Base-by-base conservation (phyloP, 2,113 vertebrate genomes). In the Thamnaconus septentrionalis region DNA sequence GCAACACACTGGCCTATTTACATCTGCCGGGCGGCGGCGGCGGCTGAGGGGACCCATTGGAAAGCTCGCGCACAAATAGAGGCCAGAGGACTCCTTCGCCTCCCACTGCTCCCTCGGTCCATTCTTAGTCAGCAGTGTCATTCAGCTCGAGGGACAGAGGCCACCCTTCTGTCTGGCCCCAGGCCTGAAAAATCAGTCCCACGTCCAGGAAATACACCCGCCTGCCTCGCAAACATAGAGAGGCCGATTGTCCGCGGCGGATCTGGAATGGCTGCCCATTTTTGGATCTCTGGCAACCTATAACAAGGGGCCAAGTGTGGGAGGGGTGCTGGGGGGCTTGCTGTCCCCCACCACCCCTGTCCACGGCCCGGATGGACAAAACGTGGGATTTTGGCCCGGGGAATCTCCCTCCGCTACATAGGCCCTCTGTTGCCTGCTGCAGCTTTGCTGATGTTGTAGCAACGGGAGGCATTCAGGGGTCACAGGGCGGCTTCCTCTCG, bases 181-280 rank as follows among this genome's bases (percentile, higher is more conserved):
- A 52, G 77, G 89, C 90, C 86, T 90, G 88, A 86, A 87, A 91
- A 89, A 83, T 86, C 86, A 81, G 84, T 83, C 90, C 84, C 74
- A 82, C 86, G 59, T 88, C 88, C 90, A 90, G 90, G 90, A 91
- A 88, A 88, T 81, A 86, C 90, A 86, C 81, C 90, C 68, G 71
- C 79, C 80, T 53, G 81, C 78, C 78, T 76, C 75, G 69, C 54
- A 53, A 56, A 74, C 70, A 79, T 84, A 92, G 83, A 91, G 86
- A 87, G 84, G 76, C 40, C 71, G 76, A 92, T 92, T 93, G 91
- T 92, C 88, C 71, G 12, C n/a, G 57, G 79, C 86, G 89, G 91
- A 91, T 88, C 78, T 86, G 87, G 85, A 92, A 89, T 69, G 58
- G 77, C 73, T 89, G 86, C 84, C 90, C 91, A 90, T 90, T 86